Conservation (phyloP, 1,140 invertebrate genomes). For the Platorchestia sp. region DNA sequence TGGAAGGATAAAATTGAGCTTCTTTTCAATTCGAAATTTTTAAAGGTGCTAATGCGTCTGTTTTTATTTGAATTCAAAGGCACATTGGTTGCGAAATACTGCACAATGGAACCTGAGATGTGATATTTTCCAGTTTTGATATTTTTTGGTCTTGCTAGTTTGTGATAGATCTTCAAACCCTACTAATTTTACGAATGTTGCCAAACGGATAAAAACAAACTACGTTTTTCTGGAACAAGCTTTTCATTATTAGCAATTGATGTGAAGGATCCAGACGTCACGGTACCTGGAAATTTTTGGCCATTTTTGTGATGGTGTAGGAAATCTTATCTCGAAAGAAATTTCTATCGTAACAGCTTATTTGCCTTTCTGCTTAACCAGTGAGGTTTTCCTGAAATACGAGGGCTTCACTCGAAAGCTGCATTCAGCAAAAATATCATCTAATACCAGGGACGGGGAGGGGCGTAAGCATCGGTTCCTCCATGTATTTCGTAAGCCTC, state of each 20-base stretch:
- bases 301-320: neutral
- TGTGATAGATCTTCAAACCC: neutral
- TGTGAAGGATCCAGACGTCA: neutral
- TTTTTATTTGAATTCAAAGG: neutral
- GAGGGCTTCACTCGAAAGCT: neutral
- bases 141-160: neutral
- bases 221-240: no score
- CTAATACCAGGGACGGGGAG: neutral
- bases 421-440: neutral
- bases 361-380: neutral
- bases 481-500: neutral
- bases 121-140: no score
- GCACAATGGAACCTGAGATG: no score
- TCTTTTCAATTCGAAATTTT: neutral
- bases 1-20: neutral
- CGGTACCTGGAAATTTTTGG: neutral
- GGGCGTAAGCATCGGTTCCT: neutral
- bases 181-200: no score
- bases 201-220: no score
- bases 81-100: no score
- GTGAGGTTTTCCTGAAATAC: neutral
- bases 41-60: neutral
- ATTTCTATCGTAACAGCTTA: neutral
- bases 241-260: neutral
- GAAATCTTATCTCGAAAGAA: neutral